Evolutionary conservation across 2,888 invertebrate species (phyloP).

Genomic region (Aquatica leii): DNA sequence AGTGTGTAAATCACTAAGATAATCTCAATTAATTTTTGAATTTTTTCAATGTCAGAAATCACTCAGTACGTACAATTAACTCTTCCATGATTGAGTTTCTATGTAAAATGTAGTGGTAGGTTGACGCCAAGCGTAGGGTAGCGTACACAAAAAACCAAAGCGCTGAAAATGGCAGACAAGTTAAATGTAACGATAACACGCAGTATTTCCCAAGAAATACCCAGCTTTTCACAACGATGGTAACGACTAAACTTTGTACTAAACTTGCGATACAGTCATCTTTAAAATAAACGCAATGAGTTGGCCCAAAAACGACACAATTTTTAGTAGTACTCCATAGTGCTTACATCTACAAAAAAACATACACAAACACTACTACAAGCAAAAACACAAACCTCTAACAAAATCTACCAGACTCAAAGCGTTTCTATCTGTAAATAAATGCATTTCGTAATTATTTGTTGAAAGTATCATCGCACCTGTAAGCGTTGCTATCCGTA

Average conservation of each 20-base stretch:
- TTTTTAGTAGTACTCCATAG: not conserved
- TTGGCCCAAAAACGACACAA: slow-evolving; percentile 53
- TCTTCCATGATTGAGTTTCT: slow-evolving; percentile 52
- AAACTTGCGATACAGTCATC: slow-evolving; percentile 65
- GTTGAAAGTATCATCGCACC: slow-evolving; percentile 32
- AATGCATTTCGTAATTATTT: slow-evolving; percentile 37
- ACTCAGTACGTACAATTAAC: slow-evolving; percentile 43
- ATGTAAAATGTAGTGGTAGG: slow-evolving; percentile 60
- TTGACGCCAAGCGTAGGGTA: slow-evolving; percentile 52
- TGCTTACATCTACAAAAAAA: slow-evolving; percentile 8
- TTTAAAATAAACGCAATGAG: slow-evolving; percentile 71
- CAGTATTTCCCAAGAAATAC: slow-evolving; percentile 73
- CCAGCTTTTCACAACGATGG: slow-evolving; percentile 70
- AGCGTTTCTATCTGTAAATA: slow-evolving; percentile 23
- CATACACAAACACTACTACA: too few relatives aligned
- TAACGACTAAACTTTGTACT: slow-evolving; percentile 64
- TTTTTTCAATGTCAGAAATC: slow-evolving; percentile 38
- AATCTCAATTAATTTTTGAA: slow-evolving; percentile 44
- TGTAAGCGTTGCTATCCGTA: slow-evolving; percentile 29
- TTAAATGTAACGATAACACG: slow-evolving; percentile 66
- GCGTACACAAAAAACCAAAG: slow-evolving; percentile 66
- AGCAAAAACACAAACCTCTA: not conserved
- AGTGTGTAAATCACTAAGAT: slow-evolving; percentile 41
- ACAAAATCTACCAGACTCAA: not conserved
- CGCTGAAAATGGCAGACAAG: slow-evolving; percentile 63